A percentile compares a stretch with the other conserved stretches of the same genome.
phyloP scores from a whole-genome alignment of 2,888 invertebrate species.

The Diaprepes abbreviatus region DNA sequence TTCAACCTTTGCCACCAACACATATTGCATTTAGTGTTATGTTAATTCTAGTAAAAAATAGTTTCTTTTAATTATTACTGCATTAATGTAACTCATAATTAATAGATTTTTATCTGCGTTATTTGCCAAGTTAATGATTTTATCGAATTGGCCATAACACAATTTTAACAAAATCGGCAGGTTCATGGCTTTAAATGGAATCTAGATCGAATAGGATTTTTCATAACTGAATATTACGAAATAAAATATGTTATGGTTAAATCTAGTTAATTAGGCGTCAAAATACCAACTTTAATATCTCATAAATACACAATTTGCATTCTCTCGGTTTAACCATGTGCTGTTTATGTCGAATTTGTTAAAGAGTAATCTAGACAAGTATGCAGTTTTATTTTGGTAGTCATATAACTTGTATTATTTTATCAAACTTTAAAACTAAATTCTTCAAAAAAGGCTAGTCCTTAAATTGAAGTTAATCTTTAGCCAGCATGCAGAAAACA shows the following conservation, averaged over 20 bases:
- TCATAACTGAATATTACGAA: background rate
- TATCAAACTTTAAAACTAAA: no score
- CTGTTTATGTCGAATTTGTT: background rate
- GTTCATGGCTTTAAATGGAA: slow-evolving; percentile 3
- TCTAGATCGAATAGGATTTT: slow-evolving; percentile 5
- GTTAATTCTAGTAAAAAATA: no score
- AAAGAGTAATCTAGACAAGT: no score
- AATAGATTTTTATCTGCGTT: background rate
- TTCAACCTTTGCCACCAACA: no score
- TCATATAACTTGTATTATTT: no score
- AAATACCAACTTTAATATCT: background rate
- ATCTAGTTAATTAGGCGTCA: background rate
- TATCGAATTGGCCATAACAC: background rate
- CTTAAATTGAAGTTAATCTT: no score
- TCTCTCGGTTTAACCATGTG: background rate
- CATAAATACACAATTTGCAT: background rate
- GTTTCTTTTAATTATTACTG: no score
- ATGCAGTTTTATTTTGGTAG: no score
- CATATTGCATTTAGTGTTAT: no score
- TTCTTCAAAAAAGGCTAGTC: no score
- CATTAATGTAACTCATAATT: background rate
- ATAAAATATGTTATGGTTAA: background rate
- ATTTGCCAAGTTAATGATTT: background rate
- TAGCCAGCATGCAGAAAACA: no score
- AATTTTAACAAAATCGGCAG: background rate